Conservation (phyloP, 2,888 invertebrate species). For the Physocephala rufipes region DNA sequence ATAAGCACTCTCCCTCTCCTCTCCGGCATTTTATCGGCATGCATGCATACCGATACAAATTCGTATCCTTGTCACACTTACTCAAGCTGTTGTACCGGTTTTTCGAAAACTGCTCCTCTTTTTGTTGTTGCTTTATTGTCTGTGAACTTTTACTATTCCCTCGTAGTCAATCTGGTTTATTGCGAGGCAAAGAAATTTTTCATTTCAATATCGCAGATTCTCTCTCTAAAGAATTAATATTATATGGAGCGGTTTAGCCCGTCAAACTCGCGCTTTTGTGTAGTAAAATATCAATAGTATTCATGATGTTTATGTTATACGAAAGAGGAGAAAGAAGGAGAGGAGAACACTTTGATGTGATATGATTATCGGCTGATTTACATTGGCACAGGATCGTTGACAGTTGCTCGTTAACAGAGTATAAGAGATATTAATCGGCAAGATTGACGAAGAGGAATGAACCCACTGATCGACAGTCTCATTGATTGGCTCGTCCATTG, state of each 20-base stretch:
- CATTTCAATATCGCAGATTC: constrained; percentile 29
- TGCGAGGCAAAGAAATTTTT: constrained; percentile 28
- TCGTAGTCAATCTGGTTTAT: constrained; percentile 41
- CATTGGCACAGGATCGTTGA: too few relatives aligned
- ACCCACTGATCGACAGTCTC: too few relatives aligned
- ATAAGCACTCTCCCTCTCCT: background rate
- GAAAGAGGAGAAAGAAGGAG: too few relatives aligned
- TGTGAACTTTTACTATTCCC: constrained; percentile 28
- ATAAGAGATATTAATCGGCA: too few relatives aligned
- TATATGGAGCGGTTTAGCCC: constrained; percentile 17
- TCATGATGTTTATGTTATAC: too few relatives aligned
- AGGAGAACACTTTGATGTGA: background rate
- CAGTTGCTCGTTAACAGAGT: too few relatives aligned
- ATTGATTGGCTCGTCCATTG: too few relatives aligned
- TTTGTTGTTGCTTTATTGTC: constrained; percentile 18
- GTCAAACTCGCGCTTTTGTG: constrained; percentile 4
- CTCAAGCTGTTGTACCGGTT: constrained; percentile 43
- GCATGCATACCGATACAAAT: background rate
- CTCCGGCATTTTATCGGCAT: background rate
- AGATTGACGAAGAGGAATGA: too few relatives aligned
- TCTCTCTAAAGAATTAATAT: constrained; percentile 11
- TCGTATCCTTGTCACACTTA: constrained; percentile 24
- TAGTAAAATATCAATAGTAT: too few relatives aligned
- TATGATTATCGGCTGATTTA: too few relatives aligned
- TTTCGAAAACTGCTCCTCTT: constrained; percentile 10